Evolutionary conservation across 2,888 invertebrate species (phyloP), one percentile per base, ranked within the genome.

Genomic region (Trichopoda pennipes): DNA sequence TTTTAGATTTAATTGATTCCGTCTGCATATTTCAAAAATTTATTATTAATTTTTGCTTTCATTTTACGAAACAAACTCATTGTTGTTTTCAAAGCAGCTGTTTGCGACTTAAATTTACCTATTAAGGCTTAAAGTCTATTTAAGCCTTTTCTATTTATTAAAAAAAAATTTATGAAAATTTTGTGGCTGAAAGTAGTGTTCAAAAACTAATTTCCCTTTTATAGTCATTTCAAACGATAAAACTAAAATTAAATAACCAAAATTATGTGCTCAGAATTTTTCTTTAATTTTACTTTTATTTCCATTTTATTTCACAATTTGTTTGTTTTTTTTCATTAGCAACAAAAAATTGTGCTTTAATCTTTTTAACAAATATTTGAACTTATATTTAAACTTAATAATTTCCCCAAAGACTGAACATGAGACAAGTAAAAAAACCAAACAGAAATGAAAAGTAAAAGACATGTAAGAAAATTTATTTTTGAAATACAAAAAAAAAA

Each of bases 331-430:
- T 60, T 58, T 12, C 21, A 32, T 7, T 10, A n/a, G n/a, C n/a
- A 44, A n/a, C 2, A 60, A n/a, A 68, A 61, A 68, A 28, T 35
- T 35, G 16, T 61, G 3, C 61, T 70, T 58, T 64, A 78, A 72
- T 78, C 58, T 64, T 72, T 63, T 70, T 42, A 38, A 28, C 60
- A 79, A 79, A 73, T 73, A 66, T 66, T 73, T 64, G 63, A 74
- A 38, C 60, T 66, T 32, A 42, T 66, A 42, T 61, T 79, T 49
- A 78, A 77, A 81, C 77, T 63, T 81, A 81, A 77, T 81, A 77
- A 79, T 82, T 79, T 78, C 78, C 81, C 81, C 66, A 72, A 82
- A 73, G 78, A 79, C 81, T 53, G 16, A 64, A 60, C 49, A 78
- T 63, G 58, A 60, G 81, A 78, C 69, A 70, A 72, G 75, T 61